A percentile compares a stretch with the other conserved stretches of the same genome.
Evolutionary conservation across 2,888 invertebrate species (phyloP).

Genomic region (Melanostoma mellinum): DNA sequence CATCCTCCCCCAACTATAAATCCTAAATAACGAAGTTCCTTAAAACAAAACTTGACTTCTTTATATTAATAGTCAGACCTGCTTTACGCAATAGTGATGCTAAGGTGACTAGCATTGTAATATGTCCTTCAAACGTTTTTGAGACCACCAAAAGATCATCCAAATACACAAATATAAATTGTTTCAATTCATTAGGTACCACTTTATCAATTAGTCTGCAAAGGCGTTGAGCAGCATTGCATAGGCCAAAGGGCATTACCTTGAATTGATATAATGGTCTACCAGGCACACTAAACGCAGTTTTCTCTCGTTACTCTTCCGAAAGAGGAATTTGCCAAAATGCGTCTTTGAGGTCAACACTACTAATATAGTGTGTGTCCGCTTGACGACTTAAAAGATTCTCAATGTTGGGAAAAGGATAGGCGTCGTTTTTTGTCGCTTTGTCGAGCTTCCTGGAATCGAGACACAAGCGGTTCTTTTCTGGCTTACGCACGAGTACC

Average conservation of each 20-base stretch:
- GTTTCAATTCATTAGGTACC: slow-evolving; percentile 22
- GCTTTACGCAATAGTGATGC: slow-evolving; percentile 18
- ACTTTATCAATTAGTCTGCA: slow-evolving; percentile 20
- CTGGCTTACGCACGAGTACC: slow-evolving; percentile 62
- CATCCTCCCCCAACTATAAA: slow-evolving; percentile 34
- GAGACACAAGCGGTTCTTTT: slow-evolving; percentile 74
- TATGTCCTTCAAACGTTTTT: slow-evolving; percentile 30
- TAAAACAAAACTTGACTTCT: slow-evolving; percentile 30
- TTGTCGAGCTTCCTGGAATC: slow-evolving; percentile 75
- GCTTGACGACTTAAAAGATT: slow-evolving; percentile 73
- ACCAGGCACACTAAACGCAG: slow-evolving; percentile 28
- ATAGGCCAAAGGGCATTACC: slow-evolving; percentile 11
- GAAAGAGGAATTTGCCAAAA: slow-evolving; percentile 29
- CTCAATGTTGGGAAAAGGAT: slow-evolving; percentile 69
- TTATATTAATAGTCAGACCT: slow-evolving; percentile 33
- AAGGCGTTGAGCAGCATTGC: slow-evolving; percentile 8
- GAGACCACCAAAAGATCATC: slow-evolving; percentile 38
- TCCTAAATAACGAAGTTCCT: slow-evolving; percentile 25
- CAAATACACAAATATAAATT: slow-evolving; percentile 19
- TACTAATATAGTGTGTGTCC: slow-evolving; percentile 39
- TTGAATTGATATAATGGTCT: slow-evolving; percentile 16
- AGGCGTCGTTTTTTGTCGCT: slow-evolving; percentile 71
- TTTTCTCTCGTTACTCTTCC: slow-evolving; percentile 7
- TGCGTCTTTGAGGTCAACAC: slow-evolving; percentile 15
- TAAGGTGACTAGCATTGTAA: background rate